Evolutionary conservation across 2,797 vertebrate species (phyloP).

Genomic region (Monodelphis domestica): DNA sequence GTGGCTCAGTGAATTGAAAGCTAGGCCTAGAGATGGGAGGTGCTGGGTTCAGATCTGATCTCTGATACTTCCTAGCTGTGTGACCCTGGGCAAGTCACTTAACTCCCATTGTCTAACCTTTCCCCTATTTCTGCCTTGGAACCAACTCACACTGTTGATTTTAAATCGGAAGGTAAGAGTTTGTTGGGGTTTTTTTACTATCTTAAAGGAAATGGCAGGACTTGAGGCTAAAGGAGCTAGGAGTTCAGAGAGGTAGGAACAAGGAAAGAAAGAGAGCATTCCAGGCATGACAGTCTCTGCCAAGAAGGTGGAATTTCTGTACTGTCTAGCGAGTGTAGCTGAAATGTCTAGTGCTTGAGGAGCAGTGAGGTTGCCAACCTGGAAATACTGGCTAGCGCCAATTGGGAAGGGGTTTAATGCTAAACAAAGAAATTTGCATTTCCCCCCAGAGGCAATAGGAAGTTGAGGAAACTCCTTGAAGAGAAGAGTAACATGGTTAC

Average conservation of each 20-base stretch:
- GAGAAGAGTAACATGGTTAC: neutral
- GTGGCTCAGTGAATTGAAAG: too few relatives aligned
- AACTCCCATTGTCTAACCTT: too few relatives aligned
- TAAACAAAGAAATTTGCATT: neutral
- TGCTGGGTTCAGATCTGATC: too few relatives aligned
- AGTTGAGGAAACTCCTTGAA: neutral
- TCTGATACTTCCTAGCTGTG: too few relatives aligned
- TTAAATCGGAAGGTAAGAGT: too few relatives aligned
- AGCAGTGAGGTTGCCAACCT: neutral
- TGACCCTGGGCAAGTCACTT: too few relatives aligned
- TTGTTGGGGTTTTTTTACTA: too few relatives aligned
- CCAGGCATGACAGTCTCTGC: neutral
- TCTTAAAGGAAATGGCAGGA: too few relatives aligned
- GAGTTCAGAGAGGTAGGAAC: neutral
- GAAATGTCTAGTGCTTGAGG: neutral
- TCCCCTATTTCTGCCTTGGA: too few relatives aligned
- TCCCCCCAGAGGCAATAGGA: neutral
- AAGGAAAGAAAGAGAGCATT: neutral
- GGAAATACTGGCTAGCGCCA: neutral
- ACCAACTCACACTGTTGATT: too few relatives aligned
- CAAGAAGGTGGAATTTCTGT: neutral
- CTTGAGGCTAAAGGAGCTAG: neutral
- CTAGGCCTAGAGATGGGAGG: too few relatives aligned
- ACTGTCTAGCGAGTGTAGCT: neutral
- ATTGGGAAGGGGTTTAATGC: neutral